These are phyloP conservation scores for Mesocentrotus franciscanus DNA, from an alignment of 53 echinoderm and acorn worm species.

Conservation along the genomic window DNA sequence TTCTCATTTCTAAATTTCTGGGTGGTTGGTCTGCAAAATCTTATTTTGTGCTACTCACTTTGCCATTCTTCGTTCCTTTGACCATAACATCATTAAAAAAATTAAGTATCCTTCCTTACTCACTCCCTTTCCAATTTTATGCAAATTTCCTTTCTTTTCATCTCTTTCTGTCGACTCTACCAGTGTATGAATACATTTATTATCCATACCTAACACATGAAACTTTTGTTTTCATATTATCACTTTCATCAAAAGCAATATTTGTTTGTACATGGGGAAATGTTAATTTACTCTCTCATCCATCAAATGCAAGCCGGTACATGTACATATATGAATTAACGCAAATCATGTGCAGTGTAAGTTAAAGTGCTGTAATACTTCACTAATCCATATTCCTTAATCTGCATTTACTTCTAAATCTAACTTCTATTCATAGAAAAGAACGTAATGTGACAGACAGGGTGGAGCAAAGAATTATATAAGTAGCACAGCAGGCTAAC, in stretches of 20 bases:
- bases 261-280: neutral
- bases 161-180: neutral
- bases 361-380: neutral
- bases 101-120: neutral
- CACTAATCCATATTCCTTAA: neutral
- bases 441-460: neutral
- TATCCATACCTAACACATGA: neutral
- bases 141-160: neutral
- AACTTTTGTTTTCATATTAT: neutral
- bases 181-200: neutral
- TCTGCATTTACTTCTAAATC: neutral
- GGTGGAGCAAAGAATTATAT: neutral
- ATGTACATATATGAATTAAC: neutral
- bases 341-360: too few relatives aligned
- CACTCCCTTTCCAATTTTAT: neutral
- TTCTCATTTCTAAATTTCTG: neutral
- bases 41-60: neutral
- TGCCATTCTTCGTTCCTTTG: neutral
- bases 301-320: neutral
- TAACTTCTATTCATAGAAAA: neutral
- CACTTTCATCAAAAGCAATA: neutral
- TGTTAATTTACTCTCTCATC: neutral
- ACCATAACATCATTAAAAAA: neutral
- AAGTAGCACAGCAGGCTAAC: neutral
- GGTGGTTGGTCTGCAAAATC: neutral